phyloP scores from a whole-genome alignment of 2,888 invertebrate genomes.

The Phengaris alcon region DNA sequence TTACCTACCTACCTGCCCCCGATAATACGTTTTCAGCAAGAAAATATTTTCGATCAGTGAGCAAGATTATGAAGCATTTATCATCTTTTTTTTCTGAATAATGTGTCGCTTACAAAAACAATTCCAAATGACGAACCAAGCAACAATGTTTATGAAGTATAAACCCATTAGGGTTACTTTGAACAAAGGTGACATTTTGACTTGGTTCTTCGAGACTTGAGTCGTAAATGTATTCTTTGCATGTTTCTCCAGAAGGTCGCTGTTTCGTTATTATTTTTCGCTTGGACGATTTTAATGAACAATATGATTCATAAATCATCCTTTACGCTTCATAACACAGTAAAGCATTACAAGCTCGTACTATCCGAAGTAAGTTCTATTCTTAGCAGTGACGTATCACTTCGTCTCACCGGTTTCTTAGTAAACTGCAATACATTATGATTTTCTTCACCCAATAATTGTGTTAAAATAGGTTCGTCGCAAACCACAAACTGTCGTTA shows the following conservation, averaged over 20 bases:
- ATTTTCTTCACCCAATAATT: constrained; percentile 11
- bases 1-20: background rate
- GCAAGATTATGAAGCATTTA: background rate
- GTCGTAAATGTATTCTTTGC: constrained; percentile 15
- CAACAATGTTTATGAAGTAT: background rate
- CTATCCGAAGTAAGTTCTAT: constrained; percentile 31
- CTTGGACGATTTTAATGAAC: constrained; percentile 31
- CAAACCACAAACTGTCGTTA: background rate
- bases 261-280: constrained; percentile 18
- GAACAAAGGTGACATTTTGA: constrained; percentile 9
- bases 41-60: background rate
- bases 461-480: background rate
- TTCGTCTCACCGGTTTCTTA: constrained; percentile 24
- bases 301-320: constrained; percentile 32
- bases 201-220: constrained; percentile 11
- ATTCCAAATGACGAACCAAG: background rate
- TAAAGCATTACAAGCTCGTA: constrained; percentile 19
- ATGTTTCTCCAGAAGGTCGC: constrained; percentile 19
- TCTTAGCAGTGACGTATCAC: constrained; percentile 31
- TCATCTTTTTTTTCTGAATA: background rate
- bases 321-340: constrained; percentile 34
- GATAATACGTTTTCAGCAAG: background rate
- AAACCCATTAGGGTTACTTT: background rate
- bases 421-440: constrained; percentile 22
- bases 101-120: background rate